Base-by-base conservation (phyloP, 92 coral and sea anemone genomes). In the Phenganax stokvisi region DNA sequence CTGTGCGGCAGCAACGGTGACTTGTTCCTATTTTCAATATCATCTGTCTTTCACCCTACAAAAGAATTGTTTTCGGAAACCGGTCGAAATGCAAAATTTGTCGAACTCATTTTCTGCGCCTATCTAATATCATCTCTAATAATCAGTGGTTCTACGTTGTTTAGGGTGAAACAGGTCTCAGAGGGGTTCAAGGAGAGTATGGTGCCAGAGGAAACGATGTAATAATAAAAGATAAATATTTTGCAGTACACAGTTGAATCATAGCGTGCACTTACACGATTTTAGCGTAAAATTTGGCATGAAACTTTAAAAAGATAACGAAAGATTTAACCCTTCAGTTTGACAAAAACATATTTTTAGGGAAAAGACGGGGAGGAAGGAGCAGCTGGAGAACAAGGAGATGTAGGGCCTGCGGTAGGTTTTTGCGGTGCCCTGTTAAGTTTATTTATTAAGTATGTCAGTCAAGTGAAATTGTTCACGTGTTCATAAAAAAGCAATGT, bases 381-480 rank as follows among this genome's bases (percentile, higher is more conserved):
- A 30, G 30, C 7, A 28, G 73, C 53, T 68, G 73, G 73, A 11
- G 73, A 68, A 53, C 73, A 68, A 68, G 73, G 73, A 30, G n/a
- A 20, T 30, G 17, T n/a, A 68, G 73, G 73, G 9, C 53, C 73
- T 10, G 73, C n/a, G 37, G 73, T 68, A 37, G 47, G 73, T 30
- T 37, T 10, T 10, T 17, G 20, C 47, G 47, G 47, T 37, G 47
- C 3, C 47, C 47, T 37, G 2, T 37, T 2, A 37, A 2, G 47
- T 37, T 37, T 37, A 1, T 37, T 1, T 2, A 37, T 37, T 2
- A 37, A 37, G 47, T 2, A 37, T 1, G 47, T 37, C 47, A 2
- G 47, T 37, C 47, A 37, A 1, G 7, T 15, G n/a, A 15, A 13
- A 13, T 61, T 15, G 8, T 61, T 64, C 27, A 17, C 31, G 30